Evolutionary conservation across 2,888 invertebrate genomes (phyloP).

Genomic region (Agriopis aurantiaria): DNA sequence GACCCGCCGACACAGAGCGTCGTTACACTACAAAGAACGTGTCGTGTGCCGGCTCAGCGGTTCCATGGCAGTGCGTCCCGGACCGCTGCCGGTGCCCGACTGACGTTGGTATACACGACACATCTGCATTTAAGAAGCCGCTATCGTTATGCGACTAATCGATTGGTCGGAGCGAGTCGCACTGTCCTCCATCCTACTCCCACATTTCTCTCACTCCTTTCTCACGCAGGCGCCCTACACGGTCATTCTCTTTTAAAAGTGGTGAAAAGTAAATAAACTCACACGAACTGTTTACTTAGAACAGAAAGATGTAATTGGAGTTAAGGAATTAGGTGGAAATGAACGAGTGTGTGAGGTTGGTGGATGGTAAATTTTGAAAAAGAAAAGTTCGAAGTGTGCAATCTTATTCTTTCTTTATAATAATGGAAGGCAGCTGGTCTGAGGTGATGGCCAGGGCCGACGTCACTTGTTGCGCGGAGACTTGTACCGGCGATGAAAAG

Average conservation of each 20-base stretch:
- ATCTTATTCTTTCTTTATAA: slow-evolving; percentile 48
- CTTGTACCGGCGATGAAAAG: slow-evolving; percentile 80
- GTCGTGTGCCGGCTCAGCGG: slow-evolving; percentile 57
- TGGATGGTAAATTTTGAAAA: slow-evolving; percentile 30
- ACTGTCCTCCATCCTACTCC: slow-evolving; percentile 74
- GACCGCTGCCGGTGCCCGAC: slow-evolving; percentile 79
- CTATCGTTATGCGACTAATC: slow-evolving; percentile 87
- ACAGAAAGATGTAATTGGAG: slow-evolving; percentile 65
- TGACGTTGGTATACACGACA: slow-evolving; percentile 83
- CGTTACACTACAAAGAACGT: slow-evolving; percentile 73
- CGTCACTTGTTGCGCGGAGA: slow-evolving; percentile 82
- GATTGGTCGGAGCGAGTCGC: slow-evolving; percentile 84
- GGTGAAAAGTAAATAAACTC: slow-evolving; percentile 84
- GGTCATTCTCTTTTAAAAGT: slow-evolving; percentile 77
- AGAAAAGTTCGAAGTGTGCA: slow-evolving; percentile 36
- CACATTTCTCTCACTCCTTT: slow-evolving; percentile 67
- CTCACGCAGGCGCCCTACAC: slow-evolving; percentile 73
- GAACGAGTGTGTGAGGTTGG: slow-evolving; percentile 28
- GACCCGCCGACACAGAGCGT: slow-evolving; percentile 62
- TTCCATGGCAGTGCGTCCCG: slow-evolving; percentile 71
- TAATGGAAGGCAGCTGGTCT: slow-evolving; percentile 61
- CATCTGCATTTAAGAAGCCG: slow-evolving; percentile 87
- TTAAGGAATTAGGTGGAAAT: slow-evolving; percentile 49
- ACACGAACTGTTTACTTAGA: slow-evolving; percentile 75
- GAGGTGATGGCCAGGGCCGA: slow-evolving; percentile 62